Evolutionary conservation across 2,113 vertebrate genomes (phyloP).

Genomic region (Cochlearius cochlearius): DNA sequence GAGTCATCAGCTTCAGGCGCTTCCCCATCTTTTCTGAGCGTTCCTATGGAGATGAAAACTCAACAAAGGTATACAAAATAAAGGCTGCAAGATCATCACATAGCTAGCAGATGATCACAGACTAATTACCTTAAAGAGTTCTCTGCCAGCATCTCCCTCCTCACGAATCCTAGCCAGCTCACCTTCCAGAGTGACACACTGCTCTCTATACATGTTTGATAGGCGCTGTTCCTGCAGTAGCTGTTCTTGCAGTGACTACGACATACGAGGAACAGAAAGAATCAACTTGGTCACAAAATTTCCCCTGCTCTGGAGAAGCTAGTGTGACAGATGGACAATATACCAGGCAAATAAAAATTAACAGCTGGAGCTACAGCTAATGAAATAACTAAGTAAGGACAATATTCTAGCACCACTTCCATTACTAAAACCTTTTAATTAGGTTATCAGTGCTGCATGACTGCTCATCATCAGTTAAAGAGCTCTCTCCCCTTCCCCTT

Average conservation of each 20-base stretch:
- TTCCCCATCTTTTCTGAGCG: constrained; percentile 89
- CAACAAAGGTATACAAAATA: background rate
- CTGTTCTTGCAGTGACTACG: constrained; percentile 83
- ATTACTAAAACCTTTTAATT: background rate
- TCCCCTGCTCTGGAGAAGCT: background rate
- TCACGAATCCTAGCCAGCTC: constrained; percentile 88
- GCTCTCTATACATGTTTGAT: constrained; percentile 91
- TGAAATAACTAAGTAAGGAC: background rate
- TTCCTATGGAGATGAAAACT: constrained; percentile 73
- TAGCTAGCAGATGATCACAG: background rate
- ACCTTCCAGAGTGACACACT: constrained; percentile 88
- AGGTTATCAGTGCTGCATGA: background rate
- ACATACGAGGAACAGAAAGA: background rate
- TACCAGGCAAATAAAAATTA: background rate
- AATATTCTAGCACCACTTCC: background rate
- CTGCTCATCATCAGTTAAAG: background rate
- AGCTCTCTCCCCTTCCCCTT: background rate
- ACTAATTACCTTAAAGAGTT: constrained; percentile 87
- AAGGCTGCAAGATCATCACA: background rate
- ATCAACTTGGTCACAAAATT: background rate
- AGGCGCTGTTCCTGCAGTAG: constrained; percentile 83
- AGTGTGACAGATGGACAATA: background rate
- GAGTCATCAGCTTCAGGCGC: constrained; percentile 88
- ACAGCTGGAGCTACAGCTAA: background rate
- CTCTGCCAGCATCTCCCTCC: constrained; percentile 82